Conservation (phyloP, 2,797 vertebrate species). For the Phalloptychus januarius region DNA sequence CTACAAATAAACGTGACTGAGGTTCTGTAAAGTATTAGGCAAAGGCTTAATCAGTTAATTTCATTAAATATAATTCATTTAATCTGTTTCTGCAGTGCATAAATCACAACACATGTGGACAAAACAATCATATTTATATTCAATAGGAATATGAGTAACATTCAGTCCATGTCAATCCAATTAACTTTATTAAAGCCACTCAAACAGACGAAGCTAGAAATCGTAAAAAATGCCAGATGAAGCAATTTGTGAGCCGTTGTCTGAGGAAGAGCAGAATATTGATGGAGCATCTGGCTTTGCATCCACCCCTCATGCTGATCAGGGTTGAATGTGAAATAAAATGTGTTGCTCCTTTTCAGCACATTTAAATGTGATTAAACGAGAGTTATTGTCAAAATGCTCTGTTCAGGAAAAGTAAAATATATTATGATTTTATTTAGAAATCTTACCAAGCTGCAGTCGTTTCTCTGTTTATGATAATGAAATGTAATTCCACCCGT, state of each 20-base stretch:
- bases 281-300: background rate
- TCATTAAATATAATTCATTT: background rate
- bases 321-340: background rate
- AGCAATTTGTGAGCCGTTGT: background rate
- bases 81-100: background rate
- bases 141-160: background rate
- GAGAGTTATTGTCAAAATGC: background rate
- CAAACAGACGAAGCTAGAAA: background rate
- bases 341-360: background rate
- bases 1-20: background rate
- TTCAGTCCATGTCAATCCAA: background rate
- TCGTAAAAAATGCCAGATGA: background rate
- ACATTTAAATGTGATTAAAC: background rate
- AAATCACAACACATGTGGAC: background rate
- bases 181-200: background rate
- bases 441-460: conserved; percentile 49
- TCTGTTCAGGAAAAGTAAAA: background rate
- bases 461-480: conserved; percentile 68
- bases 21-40: background rate
- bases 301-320: background rate
- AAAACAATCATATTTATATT: background rate
- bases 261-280: background rate
- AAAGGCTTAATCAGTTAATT: background rate
- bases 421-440: conserved; percentile 12
- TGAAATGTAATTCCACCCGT: conserved; percentile 75